Evolutionary conservation across 2,888 invertebrate genomes (phyloP), one percentile per base, ranked within the genome.

Genomic region (Sicus ferrugineus): DNA sequence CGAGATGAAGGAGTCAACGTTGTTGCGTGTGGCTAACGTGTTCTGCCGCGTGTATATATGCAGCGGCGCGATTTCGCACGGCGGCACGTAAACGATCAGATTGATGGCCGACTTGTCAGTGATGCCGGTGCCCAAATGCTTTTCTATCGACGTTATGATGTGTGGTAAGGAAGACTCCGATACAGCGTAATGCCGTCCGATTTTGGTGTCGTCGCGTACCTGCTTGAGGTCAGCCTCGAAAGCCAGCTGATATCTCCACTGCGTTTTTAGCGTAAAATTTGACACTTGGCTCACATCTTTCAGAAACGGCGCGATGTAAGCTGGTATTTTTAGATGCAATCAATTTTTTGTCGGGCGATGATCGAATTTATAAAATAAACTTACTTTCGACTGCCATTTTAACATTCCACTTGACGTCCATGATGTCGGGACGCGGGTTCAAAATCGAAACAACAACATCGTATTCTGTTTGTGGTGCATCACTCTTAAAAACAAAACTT

Each of bases 91-190:
- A 2, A 95, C 87, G 9, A 96, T 91, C 74, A 98, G 89, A 87
- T 96, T 95, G 66, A 97, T 87, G 46, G 92, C 90, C 0, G 96
- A 93, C 76, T 91, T 89, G 72, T 90, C 90, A 0, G 95, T 93
- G 28, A 94, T 92, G 77, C 93, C 93, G 28, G 19, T 94, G 91
- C 93, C 95, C 42, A 96, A 87, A 84, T 95, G 93, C 75, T 92
- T 93, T 79, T 97, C 97, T 71, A 97, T 87, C 0, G 93, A 91
- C 0, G 96, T 96, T 64, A 97, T 92, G 54, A 96, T 88, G 71
- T 92, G 90, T 0, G 94, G 94, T 70, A 97, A 86, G 26, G 92
- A 88, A 23, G 91, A 90, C 76, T 91, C 89, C 5, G 89, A 86
- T 30, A 95, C 85, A 0, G 89, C 90, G 78, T 87, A 91, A 76